Base-by-base conservation (phyloP, 1,140 invertebrate genomes). In the Rhopalosiphum maidis region DNA sequence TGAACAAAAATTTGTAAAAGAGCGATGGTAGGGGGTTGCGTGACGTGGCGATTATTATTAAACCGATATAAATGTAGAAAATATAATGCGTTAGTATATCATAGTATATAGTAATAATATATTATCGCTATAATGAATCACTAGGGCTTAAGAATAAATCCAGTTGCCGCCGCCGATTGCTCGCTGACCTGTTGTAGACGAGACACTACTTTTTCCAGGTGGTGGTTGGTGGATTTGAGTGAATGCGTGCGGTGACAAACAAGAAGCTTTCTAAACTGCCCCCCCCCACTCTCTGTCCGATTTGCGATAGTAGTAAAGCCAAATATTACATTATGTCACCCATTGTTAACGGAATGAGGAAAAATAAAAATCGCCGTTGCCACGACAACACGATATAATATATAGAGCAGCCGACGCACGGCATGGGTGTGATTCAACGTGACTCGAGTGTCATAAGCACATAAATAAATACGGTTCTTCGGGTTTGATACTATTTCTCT, bases 141-240 rank as follows among this genome's bases (percentile, higher is more conserved):
- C 87, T n/a, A 37, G 9, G 48, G 87, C 48, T 89, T 89, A 37
- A 37, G 87, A 30, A 89, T n/a, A 89, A 37, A 89, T 37, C 87
- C 87, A n/a, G n/a, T 8, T 46, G 46, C 43, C 23, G 30, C 25
- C n/a, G 22, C 83, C n/a, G n/a, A 25, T 87, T 46, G 43, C 30
- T 21, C n/a, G 18, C 8, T n/a, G 86, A n/a, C 46, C 41, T 23
- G 23, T 30, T 23, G 23, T 30, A 5, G 85, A 37, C 7, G 30
- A 46, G 30, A 48, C 83, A 41, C 22, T 11, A 30, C 30, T 87
- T 77, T 68, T n/a, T 77, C 25, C 15, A 30, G 85, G 30, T n/a
- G n/a, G n/a, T n/a, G 60, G 60, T 30, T 15, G 30, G 30, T 30
- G 43, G 83, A 41, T 85, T 85, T 43, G 25, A 41, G 35, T 43